Conservation (phyloP, 2,888 invertebrate genomes). For the Lucinisca nassula region DNA sequence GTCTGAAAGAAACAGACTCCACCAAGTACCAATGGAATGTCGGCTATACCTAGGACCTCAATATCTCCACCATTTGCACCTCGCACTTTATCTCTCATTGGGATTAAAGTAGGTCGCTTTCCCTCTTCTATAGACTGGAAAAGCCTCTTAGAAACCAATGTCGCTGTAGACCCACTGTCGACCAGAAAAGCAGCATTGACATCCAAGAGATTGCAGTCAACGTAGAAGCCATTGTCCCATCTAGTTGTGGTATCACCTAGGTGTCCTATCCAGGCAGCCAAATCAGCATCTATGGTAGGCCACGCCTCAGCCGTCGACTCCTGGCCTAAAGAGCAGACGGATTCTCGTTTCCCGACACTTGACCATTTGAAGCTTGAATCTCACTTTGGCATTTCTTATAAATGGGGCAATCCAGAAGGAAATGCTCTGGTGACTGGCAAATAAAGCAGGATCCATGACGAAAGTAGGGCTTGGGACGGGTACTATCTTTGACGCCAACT, state of each 20-base stretch:
- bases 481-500: no score
- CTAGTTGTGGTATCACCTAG: neutral
- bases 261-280: neutral
- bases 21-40: neutral
- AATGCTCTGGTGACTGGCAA: neutral
- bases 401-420: neutral
- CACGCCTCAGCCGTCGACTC: neutral
- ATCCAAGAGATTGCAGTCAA: no score
- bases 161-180: no score
- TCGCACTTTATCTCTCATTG: neutral
- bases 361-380: neutral
- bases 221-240: constrained; percentile 15
- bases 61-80: neutral
- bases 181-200: no score
- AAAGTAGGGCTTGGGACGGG: neutral
- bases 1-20: no score
- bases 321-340: neutral
- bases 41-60: neutral
- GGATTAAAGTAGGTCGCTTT: no score
- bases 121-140: neutral
- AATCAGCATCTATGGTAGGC: neutral
- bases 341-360: no score
- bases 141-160: constrained; percentile 34
- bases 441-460: neutral
- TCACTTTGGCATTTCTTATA: neutral